Evolutionary conservation across 1,140 invertebrate genomes (phyloP), one percentile per base, ranked within the genome.

Genomic region (Drosophila gunungcola): DNA sequence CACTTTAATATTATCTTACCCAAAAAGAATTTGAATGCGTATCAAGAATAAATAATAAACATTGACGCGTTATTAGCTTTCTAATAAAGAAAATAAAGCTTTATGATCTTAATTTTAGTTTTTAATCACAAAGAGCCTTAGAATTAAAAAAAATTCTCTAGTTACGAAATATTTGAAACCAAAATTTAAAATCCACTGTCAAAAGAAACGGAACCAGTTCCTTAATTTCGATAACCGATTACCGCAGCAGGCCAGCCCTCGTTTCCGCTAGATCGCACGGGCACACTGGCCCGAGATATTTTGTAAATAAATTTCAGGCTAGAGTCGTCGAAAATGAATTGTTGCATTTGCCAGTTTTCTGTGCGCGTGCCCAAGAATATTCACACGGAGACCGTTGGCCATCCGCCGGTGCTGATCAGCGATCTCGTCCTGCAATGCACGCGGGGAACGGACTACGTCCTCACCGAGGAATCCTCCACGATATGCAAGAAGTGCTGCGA

Each of bases 401-500:
- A 74, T 9, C 84, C 84, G 27, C 84, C 84, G 25, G 60, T 89
- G 25, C 52, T 84, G 38, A 84, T 89, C 21, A 89, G 84, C 25
- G 77, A 85, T 1, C 27, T 89, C 51, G 76, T 89, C 4, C 48
- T 74, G 39, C 85, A 89, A 34, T 89, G 84, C 49, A 89, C 84
- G 9, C 73, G 73, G 34, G 84, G 84, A 11, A 90, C 84, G 2
- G 54, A 62, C 58, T 89, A 74, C 41, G 64, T 49, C 25, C 73
- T 88, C 6, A 39, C 43, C 42, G 80, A 84, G 45, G 73, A 79
- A 16, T 53, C 62, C 32, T 55, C 84, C 11, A 67, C 80, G 36
- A 89, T 89, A 45, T 89, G 84, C 55, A 89, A 90, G 27, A 89
- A 89, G 25, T 89, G 84, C 55, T 72, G 56, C 13, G 84, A 89